Base-by-base conservation (phyloP, 2,888 invertebrate genomes). In the Apeira syringaria region DNA sequence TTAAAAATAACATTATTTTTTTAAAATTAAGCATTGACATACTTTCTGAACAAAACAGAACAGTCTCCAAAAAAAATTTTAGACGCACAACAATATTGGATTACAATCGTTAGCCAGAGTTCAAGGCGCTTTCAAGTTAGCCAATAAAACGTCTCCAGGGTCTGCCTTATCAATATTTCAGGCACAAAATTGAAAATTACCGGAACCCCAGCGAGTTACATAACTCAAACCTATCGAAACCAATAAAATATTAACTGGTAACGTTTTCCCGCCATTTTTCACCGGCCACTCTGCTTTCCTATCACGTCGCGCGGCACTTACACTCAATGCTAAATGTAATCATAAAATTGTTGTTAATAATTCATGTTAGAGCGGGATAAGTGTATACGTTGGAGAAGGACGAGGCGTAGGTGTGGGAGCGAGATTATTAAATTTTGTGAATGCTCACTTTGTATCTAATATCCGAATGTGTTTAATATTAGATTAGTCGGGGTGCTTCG, bases 301-400 rank as follows among this genome's bases (percentile, higher is more conserved):
- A 69, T 80, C 88, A 88, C 88, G 88, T 87, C 60, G 56, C 54
- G 68, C 75, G 70, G 76, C 82, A 80, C 86, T 85, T 83, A 80
- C 72, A 79, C 80, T 80, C 78, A 68, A 68, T 75, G 79, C 78
- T 84, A 85, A 87, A 86, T 86, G 85, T 83, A 86, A 88, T 88
- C 88, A 86, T 88, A 88, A 87, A 87, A 86, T 86, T 85, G 88
- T 84, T 85, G 84, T 87, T 86, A 88, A 88, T 88, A 88, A 87
- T 88, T 87, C 87, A 88, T 60, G 74, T 49, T 40, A 45, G 76
- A 76, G 57, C 26, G 68, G 50, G 77, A 77, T 44, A 47, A 61
- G 37, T 20, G 28, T 59, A 49, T 38, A 26, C 3, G 70, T 25
- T 27, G 40, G 72, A 71, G 39, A 20, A 68, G 50, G 75, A 72